phyloP scores from a whole-genome alignment of 2,888 invertebrate species.

The Zaprionus lineosus region DNA sequence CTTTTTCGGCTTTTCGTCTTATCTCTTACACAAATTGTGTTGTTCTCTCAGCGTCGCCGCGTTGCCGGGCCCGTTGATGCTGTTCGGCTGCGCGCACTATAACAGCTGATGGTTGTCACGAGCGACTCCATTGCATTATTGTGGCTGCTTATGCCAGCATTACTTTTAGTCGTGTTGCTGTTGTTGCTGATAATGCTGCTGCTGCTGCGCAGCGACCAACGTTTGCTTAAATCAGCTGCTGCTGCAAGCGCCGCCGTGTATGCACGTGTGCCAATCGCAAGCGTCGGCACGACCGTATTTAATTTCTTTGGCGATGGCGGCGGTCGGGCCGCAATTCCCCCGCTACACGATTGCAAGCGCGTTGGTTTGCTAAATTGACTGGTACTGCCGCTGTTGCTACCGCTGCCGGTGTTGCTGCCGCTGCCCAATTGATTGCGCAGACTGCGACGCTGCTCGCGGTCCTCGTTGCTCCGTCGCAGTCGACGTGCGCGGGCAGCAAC shows the following conservation, averaged over 20 bases:
- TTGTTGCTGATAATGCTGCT: slow-evolving; percentile 9
- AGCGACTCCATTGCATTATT: slow-evolving; percentile 37
- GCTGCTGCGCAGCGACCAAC: slow-evolving; percentile 65
- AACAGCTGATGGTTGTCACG: slow-evolving; percentile 56
- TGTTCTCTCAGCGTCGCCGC: slow-evolving; percentile 27
- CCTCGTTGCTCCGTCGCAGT: slow-evolving; percentile 51
- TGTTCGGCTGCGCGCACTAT: slow-evolving; percentile 46
- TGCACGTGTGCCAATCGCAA: slow-evolving; percentile 68
- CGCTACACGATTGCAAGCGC: slow-evolving; percentile 63
- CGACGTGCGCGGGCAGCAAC: slow-evolving; percentile 31
- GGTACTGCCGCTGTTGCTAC: slow-evolving; percentile 3
- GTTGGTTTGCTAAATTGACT: slow-evolving; percentile 65
- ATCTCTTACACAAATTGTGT: neutral
- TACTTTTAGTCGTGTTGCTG: slow-evolving; percentile 1
- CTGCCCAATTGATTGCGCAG: slow-evolving; percentile 26
- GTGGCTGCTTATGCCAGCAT: neutral
- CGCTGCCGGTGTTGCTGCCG: slow-evolving; percentile 16
- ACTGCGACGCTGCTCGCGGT: slow-evolving; percentile 60
- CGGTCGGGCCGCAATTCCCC: slow-evolving; percentile 61
- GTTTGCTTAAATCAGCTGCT: slow-evolving; percentile 56
- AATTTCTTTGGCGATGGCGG: slow-evolving; percentile 79
- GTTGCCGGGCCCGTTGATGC: slow-evolving; percentile 21
- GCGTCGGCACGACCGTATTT: slow-evolving; percentile 62
- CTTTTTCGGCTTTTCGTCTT: neutral
- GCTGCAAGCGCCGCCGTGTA: slow-evolving; percentile 65